Evolutionary conservation across 2,888 invertebrate genomes (phyloP), one percentile per base, ranked within the genome.

Genomic region (Eugnorisma glareosa): DNA sequence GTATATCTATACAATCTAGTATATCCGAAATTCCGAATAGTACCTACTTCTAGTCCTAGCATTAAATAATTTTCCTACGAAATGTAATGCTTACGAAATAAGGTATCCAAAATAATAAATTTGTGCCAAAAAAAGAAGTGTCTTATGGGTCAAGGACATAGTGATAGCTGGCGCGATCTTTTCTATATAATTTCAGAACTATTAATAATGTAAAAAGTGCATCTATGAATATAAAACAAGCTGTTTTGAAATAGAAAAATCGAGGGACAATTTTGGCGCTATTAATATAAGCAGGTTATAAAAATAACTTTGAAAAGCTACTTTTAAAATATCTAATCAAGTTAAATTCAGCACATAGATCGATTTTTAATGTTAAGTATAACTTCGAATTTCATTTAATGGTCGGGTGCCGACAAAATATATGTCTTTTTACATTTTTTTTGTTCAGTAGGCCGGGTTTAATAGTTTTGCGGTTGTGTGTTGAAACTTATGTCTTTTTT

Each of bases 61-160:
- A 48, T 57, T 84, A 82, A 87, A 84, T 86, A 84, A 67, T 79
- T 82, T 82, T 69, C 63, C 59, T 79, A 69, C 68, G 73, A 81
- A 88, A 84, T 86, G 73, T 86, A 86, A 88, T 83, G 83, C 83
- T 85, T 85, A 81, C 85, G 79, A 75, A 85, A 88, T 86, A 85
- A 77, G 88, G 73, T 81, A 75, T 81, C 69, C 57, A 15, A 79
- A 86, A 84, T 82, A 89, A 80, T 80, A 80, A 73, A 84, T 82
- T 81, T 75, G 48, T 78, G 82, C 66, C 64, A 87, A 78, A 80
- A 77, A 77, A 79, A 64, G 24, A 76, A 75, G 48, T 76, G 67
- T 75, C 68, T 78, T 71, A 43, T 66, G 13, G 24, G 40, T 18
- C 1, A 67, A 35, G 71, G 70, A 66, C 68, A 67, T 57, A 18